These are phyloP conservation scores for Gallinago jamesoni DNA, from an alignment of 2,113 vertebrate genomes.

Conservation along the genomic window DNA sequence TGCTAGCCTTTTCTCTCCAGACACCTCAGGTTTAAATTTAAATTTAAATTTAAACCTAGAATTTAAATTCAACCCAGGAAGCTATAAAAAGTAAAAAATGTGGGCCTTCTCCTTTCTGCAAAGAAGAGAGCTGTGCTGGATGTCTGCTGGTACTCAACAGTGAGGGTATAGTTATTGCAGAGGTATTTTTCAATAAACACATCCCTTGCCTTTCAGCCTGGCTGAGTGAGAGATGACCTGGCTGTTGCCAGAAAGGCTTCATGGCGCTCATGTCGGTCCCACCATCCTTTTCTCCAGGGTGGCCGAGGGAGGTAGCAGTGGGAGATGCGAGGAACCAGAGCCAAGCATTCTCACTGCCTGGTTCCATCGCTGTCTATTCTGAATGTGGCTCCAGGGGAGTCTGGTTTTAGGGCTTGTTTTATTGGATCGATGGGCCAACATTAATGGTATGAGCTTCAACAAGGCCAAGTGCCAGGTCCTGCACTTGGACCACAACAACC, in stretches of 20 bases:
- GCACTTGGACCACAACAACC: too few relatives aligned
- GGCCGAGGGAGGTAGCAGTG: fast-evolving
- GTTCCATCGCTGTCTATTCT: background rate
- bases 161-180: background rate
- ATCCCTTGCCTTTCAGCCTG: background rate
- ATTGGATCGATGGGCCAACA: too few relatives aligned
- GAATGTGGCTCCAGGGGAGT: fast-evolving
- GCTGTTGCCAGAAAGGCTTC: background rate
- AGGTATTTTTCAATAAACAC: background rate
- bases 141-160: background rate
- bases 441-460: too few relatives aligned
- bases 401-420: background rate
- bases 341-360: background rate
- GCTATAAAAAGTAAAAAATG: background rate
- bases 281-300: background rate
- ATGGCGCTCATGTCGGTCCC: background rate
- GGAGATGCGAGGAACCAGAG: fast-evolving
- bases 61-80: background rate
- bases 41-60: background rate
- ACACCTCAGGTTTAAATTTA: background rate
- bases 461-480: too few relatives aligned
- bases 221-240: background rate
- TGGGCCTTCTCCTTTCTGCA: background rate
- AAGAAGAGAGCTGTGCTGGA: background rate
- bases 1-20: background rate